Conservation (phyloP, 2,797 vertebrate genomes). For the Scleropages formosus region DNA sequence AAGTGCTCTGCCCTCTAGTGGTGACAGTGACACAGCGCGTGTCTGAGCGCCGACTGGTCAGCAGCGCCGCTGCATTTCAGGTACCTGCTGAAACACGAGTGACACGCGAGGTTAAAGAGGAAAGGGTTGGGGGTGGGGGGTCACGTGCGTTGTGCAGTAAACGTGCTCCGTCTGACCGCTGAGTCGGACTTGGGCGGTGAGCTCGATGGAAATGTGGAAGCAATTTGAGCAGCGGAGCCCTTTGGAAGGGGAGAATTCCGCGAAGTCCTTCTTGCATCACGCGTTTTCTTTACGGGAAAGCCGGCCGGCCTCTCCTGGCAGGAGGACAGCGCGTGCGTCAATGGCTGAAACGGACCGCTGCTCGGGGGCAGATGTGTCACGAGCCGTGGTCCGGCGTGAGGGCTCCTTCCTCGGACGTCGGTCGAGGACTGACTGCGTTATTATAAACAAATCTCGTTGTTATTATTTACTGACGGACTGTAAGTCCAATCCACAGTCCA, state of each 20-base stretch:
- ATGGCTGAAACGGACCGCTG: conserved; percentile 29
- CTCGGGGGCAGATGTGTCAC: conserved; percentile 41
- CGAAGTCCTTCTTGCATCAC: conserved; percentile 52
- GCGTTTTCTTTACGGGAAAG: conserved; percentile 40
- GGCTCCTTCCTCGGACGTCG: conserved; percentile 4
- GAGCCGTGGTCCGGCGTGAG: conserved; percentile 31
- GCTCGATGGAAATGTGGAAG: conserved; percentile 62
- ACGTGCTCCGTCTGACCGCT: conserved; percentile 33
- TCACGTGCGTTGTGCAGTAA: background rate
- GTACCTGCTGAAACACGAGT: too few species aligned
- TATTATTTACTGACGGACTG: too few species aligned
- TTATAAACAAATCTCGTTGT: too few species aligned
- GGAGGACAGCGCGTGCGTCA: conserved; percentile 43
- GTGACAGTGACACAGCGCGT: too few species aligned
- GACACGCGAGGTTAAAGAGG: too few species aligned
- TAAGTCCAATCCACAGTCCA: too few species aligned
- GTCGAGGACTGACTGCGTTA: too few species aligned
- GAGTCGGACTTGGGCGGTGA: conserved; percentile 50
- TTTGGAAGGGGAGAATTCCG: conserved; percentile 46
- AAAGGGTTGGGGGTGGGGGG: too few species aligned
- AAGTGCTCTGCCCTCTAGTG: too few species aligned
- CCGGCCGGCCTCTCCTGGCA: conserved; percentile 39
- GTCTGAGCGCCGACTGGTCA: too few species aligned
- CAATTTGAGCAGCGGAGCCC: conserved; percentile 51
- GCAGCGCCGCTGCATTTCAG: too few species aligned